Base-by-base conservation (phyloP, 2,797 vertebrate genomes). In the Cephalopachus bancanus region DNA sequence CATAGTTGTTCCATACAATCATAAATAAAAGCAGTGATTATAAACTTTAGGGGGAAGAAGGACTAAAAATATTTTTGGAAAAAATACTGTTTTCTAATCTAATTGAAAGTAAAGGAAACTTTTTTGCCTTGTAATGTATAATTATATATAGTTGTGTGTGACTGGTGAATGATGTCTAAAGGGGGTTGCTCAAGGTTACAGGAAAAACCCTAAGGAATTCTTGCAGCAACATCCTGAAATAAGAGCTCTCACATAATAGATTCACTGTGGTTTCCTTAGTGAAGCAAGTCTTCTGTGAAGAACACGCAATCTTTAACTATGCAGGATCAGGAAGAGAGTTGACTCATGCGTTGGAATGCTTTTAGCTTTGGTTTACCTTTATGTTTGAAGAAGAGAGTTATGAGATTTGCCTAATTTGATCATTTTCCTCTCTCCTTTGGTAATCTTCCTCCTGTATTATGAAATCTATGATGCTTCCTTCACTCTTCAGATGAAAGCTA, bases 151-250 rank as follows among this genome's bases (percentile, higher is more conserved):
- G 83, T 79, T 69, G 26, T 62, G 78, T 94, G 59, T 94, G 83
- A 80, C 79, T 84, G 95, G 67, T 85, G 86, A 97, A 90, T 93
- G 89, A 93, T 16, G 17, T 78, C 75, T 94, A 74, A 65, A 93
- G 37, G 92, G 91, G 79, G 95, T 92, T 92, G 86, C 83, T 97
- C 97, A 97, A 97, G 96, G 96, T 97, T 95, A 97, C 72, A 91
- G 86, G 83, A 84, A 98, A 97, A 93, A 53, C 96, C 86, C 95
- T 37, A 79, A 95, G 93, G 97, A 89, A 96, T 97, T 96, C 79
- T 95, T 94, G 57, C 79, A 96, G 96, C 97, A 92, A 97, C 93
- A 97, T 97, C 94, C 94, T 97, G 97, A 98, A 97, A 97, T 93
- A 86, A 95, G 96, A 97, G 97, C 97, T 93, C 81, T 91, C 37